phyloP scores from a whole-genome alignment of 2,888 invertebrate species.

The Ophion ellenae region DNA sequence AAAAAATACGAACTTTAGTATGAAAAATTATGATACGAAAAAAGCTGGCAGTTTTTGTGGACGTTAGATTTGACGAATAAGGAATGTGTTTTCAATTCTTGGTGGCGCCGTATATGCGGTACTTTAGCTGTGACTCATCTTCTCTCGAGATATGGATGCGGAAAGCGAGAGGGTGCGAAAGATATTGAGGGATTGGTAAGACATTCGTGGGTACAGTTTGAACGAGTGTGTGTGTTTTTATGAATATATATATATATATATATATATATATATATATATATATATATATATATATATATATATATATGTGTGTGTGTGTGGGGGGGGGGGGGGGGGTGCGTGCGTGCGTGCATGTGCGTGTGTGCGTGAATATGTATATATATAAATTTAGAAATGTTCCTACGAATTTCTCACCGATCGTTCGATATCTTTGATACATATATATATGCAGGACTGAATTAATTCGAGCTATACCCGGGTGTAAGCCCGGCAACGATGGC shows the following conservation, averaged over 20 bases:
- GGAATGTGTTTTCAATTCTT: background rate
- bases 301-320: no score
- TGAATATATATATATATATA: background rate
- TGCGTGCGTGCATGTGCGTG: background rate
- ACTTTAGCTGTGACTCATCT: conserved; percentile 41
- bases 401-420: no score
- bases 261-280: background rate
- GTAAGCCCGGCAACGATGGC: conserved; percentile 26
- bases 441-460: conserved; percentile 26
- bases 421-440: no score
- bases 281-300: background rate
- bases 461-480: conserved; percentile 39
- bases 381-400: background rate
- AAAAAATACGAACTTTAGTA: background rate
- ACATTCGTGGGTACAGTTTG: conserved; percentile 41
- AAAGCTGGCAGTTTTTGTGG: background rate
- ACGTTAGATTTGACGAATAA: background rate
- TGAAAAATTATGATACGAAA: background rate
- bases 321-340: no score
- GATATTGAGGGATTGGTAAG: conserved; percentile 9
- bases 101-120: background rate
- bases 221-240: background rate
- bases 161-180: conserved; percentile 24
- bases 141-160: conserved; percentile 31
- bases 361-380: no score